phyloP scores from a whole-genome alignment of 2,113 vertebrate species.

The Corythornis cristatus region DNA sequence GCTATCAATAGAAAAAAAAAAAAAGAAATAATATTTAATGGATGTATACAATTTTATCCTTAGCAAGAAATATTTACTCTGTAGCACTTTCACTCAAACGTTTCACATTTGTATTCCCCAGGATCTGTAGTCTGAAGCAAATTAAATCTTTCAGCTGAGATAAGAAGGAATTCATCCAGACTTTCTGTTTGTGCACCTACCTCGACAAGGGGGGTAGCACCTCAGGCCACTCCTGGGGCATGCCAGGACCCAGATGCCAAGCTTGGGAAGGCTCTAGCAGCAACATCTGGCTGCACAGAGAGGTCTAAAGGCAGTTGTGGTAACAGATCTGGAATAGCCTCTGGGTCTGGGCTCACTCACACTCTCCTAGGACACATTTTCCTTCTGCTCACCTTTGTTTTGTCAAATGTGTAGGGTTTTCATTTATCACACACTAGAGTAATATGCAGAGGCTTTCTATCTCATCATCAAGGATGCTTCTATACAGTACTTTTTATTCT shows the following conservation, averaged over 20 bases:
- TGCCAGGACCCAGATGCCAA: slow-evolving; percentile 75
- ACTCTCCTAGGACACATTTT: slow-evolving; percentile 38
- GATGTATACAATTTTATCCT: neutral
- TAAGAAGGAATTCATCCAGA: neutral
- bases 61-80: neutral
- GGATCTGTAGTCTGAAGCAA: neutral
- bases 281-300: slow-evolving; percentile 76
- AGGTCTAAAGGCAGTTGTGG: slow-evolving; percentile 59
- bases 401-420: neutral
- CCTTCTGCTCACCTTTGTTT: slow-evolving; percentile 65
- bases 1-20: neutral
- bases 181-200: slow-evolving; percentile 32
- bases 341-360: neutral
- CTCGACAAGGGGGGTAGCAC: neutral
- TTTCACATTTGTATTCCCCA: neutral
- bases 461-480: neutral
- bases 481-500: neutral
- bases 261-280: slow-evolving; percentile 62
- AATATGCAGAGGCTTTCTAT: neutral
- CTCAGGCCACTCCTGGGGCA: neutral
- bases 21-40: neutral
- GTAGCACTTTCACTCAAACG: neutral
- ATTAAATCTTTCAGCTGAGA: neutral
- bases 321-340: slow-evolving; percentile 63
- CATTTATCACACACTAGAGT: neutral